Base-by-base conservation (phyloP, 2,888 invertebrate species). In the Koerneria pararmatus region DNA sequence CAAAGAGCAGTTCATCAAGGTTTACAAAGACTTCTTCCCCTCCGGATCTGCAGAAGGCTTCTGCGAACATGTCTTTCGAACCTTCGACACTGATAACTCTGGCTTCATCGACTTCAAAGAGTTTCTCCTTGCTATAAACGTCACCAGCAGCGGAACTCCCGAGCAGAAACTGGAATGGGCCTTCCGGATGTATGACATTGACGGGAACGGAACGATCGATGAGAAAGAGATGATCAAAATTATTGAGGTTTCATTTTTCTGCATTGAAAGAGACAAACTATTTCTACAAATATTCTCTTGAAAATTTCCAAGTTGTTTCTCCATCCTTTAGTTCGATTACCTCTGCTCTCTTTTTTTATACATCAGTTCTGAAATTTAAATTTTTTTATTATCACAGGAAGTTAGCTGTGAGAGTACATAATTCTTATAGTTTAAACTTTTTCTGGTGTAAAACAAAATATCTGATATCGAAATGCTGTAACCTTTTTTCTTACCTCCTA, bases 201-300 rank as follows among this genome's bases (percentile, higher is more conserved):
- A 95, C 85, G 93, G 94, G 59, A 95, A 95, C 84, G 95, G 95
- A 70, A 92, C 93, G 81, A 95, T 95, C 85, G 95, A 95, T 85
- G 92, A 94, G 82, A 92, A 93, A 85, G 95, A 95, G 88, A 95
- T 95, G 95, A 93, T 93, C 74, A 95, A 95, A 89, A 95, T 95
- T 84, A 95, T 95, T 75, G 94, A 95, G 91, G 95, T 94, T 86
- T 51, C 71, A 32, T 27, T 65, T 69, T 69, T 22, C 27, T 53
- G 19, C 24, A 8, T 8, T 19, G 19, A 41, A 19, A 11, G 41
- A 41, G 19, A 19, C n/a, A n/a, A n/a, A n/a, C n/a, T n/a, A n/a
- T n/a, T n/a, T n/a, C n/a, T n/a, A 19, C 19, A 41, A 41, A 19
- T 41, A 11, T 19, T 41, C 46, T 41, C 46, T 41, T 11, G 11